Evolutionary conservation across 2,888 invertebrate species (phyloP).

Genomic region (Eudemis profundana): DNA sequence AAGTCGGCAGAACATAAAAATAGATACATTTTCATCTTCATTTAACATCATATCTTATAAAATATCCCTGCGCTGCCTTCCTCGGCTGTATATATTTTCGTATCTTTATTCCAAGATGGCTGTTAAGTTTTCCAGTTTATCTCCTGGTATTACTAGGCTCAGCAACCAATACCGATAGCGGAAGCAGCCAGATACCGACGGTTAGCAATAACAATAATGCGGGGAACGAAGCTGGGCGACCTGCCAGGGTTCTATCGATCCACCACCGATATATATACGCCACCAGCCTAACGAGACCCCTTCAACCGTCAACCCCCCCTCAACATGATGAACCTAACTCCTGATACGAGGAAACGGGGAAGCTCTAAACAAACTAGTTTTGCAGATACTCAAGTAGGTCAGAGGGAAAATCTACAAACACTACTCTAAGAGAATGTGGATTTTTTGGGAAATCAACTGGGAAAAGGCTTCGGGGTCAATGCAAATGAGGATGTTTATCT

Average conservation of each 20-base stretch:
- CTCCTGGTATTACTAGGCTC: conserved; percentile 74
- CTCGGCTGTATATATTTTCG: conserved; percentile 41
- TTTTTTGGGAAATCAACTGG: conserved; percentile 75
- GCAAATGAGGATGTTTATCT: conserved; percentile 75
- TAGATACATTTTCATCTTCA: conserved; percentile 38
- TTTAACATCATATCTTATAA: conserved; percentile 35
- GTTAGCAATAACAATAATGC: conserved; percentile 84
- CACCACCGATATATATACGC: conserved; percentile 59
- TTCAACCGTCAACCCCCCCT: conserved; percentile 68
- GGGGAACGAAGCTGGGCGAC: conserved; percentile 81
- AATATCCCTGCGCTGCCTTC: conserved; percentile 22
- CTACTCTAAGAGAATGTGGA: conserved; percentile 72
- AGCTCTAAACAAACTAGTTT: conserved; percentile 67
- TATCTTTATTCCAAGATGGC: conserved; percentile 35
- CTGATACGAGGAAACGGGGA: conserved; percentile 58
- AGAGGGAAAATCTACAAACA: conserved; percentile 84
- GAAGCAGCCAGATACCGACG: conserved; percentile 78
- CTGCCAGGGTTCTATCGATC: conserved; percentile 84
- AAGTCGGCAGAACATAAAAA: conserved; percentile 23
- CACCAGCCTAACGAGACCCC: conserved; percentile 70
- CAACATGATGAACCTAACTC: conserved; percentile 56
- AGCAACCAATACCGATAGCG: conserved; percentile 71
- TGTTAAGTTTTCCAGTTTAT: conserved; percentile 51
- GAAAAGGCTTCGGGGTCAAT: conserved; percentile 76
- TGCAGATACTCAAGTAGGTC: conserved; percentile 82